These are phyloP conservation scores for Polyommatus iphigenia DNA, from an alignment of 2,888 invertebrate species.

Conservation along the genomic window DNA sequence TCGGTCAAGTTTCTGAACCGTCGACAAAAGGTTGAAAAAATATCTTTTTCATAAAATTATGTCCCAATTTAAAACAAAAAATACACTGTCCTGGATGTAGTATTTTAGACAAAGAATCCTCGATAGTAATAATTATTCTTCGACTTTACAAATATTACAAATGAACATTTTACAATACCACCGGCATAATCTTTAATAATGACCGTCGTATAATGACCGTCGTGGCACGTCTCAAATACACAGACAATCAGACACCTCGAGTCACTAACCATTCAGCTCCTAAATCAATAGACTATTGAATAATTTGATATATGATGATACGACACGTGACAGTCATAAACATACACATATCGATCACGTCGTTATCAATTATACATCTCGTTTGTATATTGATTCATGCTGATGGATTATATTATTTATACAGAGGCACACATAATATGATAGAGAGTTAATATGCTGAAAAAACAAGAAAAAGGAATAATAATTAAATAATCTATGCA, in stretches of 20 bases:
- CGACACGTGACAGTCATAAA: constrained; percentile 2
- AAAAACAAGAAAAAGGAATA: background rate
- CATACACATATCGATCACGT: constrained; percentile 7
- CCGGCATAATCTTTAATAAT: background rate
- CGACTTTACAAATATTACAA: too few species aligned
- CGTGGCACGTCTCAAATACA: background rate
- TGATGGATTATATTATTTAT: background rate
- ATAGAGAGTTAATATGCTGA: background rate
- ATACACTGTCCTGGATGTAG: too few species aligned
- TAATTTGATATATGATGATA: constrained; percentile 1
- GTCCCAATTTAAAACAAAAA: too few species aligned
- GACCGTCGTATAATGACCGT: background rate
- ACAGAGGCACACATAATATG: background rate
- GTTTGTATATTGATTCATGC: background rate
- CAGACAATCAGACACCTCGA: background rate
- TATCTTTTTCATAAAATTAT: too few species aligned
- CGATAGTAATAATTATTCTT: too few species aligned
- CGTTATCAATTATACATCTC: constrained; percentile 13
- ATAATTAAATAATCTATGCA: background rate
- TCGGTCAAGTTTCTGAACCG: too few species aligned
- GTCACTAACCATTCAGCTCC: background rate
- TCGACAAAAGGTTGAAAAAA: too few species aligned
- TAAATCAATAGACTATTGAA: background rate
- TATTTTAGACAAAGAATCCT: too few species aligned
- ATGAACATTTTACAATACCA: background rate